phyloP scores from a whole-genome alignment of 1,140 invertebrate genomes.

The Drosophila persimilis region DNA sequence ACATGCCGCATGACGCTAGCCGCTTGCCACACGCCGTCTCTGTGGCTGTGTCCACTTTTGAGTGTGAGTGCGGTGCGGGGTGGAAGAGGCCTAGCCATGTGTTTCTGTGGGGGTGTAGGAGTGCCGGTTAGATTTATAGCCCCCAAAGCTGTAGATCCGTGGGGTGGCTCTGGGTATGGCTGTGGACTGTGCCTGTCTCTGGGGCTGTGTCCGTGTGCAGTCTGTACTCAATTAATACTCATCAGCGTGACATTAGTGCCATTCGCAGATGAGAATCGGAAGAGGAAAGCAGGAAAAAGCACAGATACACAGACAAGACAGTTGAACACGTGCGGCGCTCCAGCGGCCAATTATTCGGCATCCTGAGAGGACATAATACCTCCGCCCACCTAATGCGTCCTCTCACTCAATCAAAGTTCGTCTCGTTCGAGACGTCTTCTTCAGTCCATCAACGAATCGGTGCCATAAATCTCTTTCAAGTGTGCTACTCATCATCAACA shows the following conservation, averaged over 20 bases:
- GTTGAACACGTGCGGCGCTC: constrained; percentile 60
- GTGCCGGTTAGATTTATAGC: constrained; percentile 73
- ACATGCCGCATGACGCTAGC: background rate
- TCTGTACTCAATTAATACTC: constrained; percentile 78
- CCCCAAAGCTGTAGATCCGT: constrained; percentile 38
- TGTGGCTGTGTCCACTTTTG: constrained; percentile 12
- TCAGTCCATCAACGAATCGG: constrained; percentile 55
- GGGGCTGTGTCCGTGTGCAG: constrained; percentile 36
- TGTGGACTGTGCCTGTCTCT: constrained; percentile 8
- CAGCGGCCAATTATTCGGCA: constrained; percentile 53
- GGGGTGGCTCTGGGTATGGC: background rate
- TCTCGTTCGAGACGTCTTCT: constrained; percentile 32
- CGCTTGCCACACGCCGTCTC: background rate
- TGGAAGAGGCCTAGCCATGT: constrained; percentile 23
- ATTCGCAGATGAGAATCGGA: constrained; percentile 51
- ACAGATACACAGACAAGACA: constrained; percentile 54
- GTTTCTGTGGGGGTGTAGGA: constrained; percentile 10
- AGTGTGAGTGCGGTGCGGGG: constrained; percentile 19
- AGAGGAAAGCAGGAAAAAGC: constrained; percentile 28
- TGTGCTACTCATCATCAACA: constrained; percentile 32
- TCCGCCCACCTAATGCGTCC: background rate
- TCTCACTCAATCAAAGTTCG: constrained; percentile 46
- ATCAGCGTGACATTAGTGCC: constrained; percentile 79
- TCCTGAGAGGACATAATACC: background rate
- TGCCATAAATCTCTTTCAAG: constrained; percentile 53